Evolutionary conservation across 1,140 invertebrate species (phyloP).

Genomic region (Macrotrachela quadricornifera): DNA sequence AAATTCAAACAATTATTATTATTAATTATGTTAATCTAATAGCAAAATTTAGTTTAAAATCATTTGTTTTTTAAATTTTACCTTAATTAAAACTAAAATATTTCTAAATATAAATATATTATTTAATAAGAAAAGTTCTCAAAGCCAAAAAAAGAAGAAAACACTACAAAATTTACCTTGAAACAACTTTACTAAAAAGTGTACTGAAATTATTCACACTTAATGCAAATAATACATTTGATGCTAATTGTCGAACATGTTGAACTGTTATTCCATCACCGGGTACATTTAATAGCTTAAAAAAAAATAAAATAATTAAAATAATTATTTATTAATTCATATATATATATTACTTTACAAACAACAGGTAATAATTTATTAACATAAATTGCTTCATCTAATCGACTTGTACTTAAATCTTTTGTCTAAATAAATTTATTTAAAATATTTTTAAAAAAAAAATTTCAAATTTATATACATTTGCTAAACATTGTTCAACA

Average conservation of each 20-base stretch:
- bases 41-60: too few relatives aligned
- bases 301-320: too few relatives aligned
- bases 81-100: too few relatives aligned
- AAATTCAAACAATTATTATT: too few relatives aligned
- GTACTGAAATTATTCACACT: conserved; percentile 88
- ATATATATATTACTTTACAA: conserved; percentile 43
- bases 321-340: conserved; percentile 15
- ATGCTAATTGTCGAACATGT: conserved; percentile 62
- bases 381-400: conserved; percentile 82
- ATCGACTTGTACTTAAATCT: conserved; percentile 48
- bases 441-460: too few relatives aligned
- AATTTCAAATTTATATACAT: too few relatives aligned
- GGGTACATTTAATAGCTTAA: too few relatives aligned
- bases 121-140: too few relatives aligned
- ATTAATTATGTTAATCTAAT: too few relatives aligned
- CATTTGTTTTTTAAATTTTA: too few relatives aligned
- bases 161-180: conserved; percentile 21
- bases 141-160: too few relatives aligned
- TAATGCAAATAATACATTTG: conserved; percentile 80
- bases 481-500: conserved; percentile 67
- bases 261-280: conserved; percentile 18
- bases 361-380: conserved; percentile 76
- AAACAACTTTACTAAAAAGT: conserved; percentile 79
- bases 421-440: conserved; percentile 45
- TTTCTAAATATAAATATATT: too few relatives aligned